phyloP scores from a whole-genome alignment of 1,140 invertebrate genomes.

The Drosophila sulfurigaster region DNA sequence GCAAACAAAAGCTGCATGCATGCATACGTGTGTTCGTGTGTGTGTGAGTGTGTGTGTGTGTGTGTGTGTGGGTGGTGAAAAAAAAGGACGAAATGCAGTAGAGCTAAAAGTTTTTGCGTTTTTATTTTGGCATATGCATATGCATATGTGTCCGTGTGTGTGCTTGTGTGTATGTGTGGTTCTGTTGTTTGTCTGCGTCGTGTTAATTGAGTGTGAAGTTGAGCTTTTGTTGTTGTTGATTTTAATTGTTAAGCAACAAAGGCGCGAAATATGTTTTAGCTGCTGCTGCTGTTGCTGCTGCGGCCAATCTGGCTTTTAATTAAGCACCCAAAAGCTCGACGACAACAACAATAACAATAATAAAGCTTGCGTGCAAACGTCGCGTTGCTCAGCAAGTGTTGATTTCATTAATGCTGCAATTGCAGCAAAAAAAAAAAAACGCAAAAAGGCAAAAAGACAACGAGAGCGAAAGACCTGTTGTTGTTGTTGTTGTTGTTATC shows the following conservation, averaged over 20 bases:
- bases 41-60: slow-evolving; percentile 42
- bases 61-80: slow-evolving; percentile 39
- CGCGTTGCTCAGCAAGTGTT: slow-evolving; percentile 66
- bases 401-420: slow-evolving; percentile 82
- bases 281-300: slow-evolving; percentile 48
- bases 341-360: slow-evolving; percentile 24
- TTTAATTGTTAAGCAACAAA: slow-evolving; percentile 83
- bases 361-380: slow-evolving; percentile 68
- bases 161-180: slow-evolving; percentile 10
- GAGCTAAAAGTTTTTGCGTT: slow-evolving; percentile 58
- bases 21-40: slow-evolving; percentile 20
- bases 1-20: slow-evolving; percentile 70
- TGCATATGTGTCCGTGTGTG: slow-evolving; percentile 1
- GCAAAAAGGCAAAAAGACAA: slow-evolving; percentile 43
- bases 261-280: slow-evolving; percentile 81
- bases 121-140: slow-evolving; percentile 40
- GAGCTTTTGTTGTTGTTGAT: slow-evolving; percentile 76
- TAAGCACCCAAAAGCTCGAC: slow-evolving; percentile 60
- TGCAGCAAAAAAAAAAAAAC: slow-evolving; percentile 48
- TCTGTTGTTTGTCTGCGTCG: slow-evolving; percentile 68
- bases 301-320: slow-evolving; percentile 67
- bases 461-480: slow-evolving; percentile 56
- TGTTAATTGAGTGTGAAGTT: slow-evolving; percentile 83
- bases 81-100: slow-evolving; percentile 50
- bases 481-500: slow-evolving; percentile 15